Base-by-base conservation (phyloP, 2,888 invertebrate genomes). In the Caenorhabditis afra region DNA sequence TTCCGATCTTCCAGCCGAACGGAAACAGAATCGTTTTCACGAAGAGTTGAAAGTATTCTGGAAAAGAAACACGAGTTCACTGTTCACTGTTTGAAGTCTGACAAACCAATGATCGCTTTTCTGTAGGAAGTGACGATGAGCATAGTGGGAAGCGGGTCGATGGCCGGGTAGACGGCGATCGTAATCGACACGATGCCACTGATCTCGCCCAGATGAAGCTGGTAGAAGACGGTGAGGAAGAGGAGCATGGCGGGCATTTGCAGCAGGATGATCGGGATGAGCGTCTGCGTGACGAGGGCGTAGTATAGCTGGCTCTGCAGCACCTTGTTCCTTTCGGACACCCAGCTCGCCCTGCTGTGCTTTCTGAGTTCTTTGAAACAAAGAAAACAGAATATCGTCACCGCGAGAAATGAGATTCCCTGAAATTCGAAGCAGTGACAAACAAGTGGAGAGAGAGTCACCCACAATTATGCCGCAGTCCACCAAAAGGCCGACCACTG, bases 151-250 rank as follows among this genome's bases (percentile, higher is more conserved):
- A 64, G 29, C n/a, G 67, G 49, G 35, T 57, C 67, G 12, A 67
- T 57, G 0, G 59, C 58, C 18, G 68, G 68, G 41, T 59, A 68
- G 7, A 68, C 16, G n/a, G 58, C 57, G 41, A 68, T 68, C 10
- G 68, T 50, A 29, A 59, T 68, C 16, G 68, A 58, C 11, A 57
- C 50, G 16, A 68, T 14, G 12, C 47, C 35, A 37, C 59, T 47
- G 23, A 20, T 41, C 14, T 39, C 59, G 1, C 67, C 67, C 1
- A 50, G 1, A 16, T 55, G 23, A 10, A 55, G 4, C 0, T 23
- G 12, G 18, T n/a, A 49, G 18, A 67, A 35, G 5, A 47, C 50
- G 0, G 52, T 44, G 29, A 35, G 10, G 22, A 68, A 52, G 3
- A 58, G 49, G 12, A 68, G 22, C 12, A 35, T 11, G 12, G 20